Base-by-base conservation (phyloP, 2,888 invertebrate genomes). In the Meganola albula region DNA sequence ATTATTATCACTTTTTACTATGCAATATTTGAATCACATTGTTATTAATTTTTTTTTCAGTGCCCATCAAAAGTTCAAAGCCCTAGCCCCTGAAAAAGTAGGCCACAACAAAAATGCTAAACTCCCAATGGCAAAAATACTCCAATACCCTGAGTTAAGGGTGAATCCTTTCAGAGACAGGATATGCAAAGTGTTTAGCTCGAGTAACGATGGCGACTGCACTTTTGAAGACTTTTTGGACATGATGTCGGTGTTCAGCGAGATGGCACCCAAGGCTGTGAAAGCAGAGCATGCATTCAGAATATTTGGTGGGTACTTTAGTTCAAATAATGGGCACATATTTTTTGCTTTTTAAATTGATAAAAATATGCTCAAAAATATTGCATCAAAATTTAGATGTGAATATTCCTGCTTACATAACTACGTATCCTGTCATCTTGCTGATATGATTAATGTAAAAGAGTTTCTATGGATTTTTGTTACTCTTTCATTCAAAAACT, bases 181-280 rank as follows among this genome's bases (percentile, higher is more conserved):
- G 32, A 96, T 98, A 44, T 97, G 97, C 63, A 93, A 94, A 70
- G 94, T 97, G n/a, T 94, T 95, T 57, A 94, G 94, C 67, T 93
- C 94, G 0, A 93, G 92, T 67, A 93, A 94, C 47, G 94, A 94
- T 71, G 97, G 96, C 3, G 94, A 96, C 69, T 93, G 96, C 68
- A 95, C 95, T 0, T 98, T 98, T 78, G 97, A 98, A 75, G 97
- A 98, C 72, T 98, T 97, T 65, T 87, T 98, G 2, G 97, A 98
- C 62, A 97, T 98, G 97, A 96, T 97, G 93, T 97, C 96, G 0
- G 96, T 97, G 10, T 95, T 98, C 57, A 95, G 96, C 66, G 95
- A 96, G 58, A 91, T 90, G 59, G 95, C 97, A 5, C 97, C 97
- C 0, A 92, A 95, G 56, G 93, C 94, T 44, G 93, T 98, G 0